Evolutionary conservation across 2,113 vertebrate species (phyloP), one percentile per base, ranked within the genome.

Genomic region (Grammomys dolichurus): DNA sequence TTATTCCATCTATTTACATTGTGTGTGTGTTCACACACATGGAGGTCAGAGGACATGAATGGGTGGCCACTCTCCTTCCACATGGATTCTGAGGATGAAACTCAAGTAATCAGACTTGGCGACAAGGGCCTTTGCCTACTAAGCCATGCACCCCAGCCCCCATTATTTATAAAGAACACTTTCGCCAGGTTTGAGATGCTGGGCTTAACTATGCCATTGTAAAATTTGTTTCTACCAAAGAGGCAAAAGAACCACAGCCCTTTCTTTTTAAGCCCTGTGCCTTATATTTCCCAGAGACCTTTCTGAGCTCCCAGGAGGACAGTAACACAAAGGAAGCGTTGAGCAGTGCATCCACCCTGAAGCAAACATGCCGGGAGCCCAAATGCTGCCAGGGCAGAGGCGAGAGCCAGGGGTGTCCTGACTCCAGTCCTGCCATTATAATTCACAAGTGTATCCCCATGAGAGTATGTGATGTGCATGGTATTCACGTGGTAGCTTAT

Each of bases 301-400:
- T 81, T 63, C 88, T 85, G 85, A 88, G 65, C 40, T 88, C 65
- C 81, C 76, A 81, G 54, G 70, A 86, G 95, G 85, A 96, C 6
- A 58, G 63, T 60, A 69, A 10, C 8, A 40, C 4, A 60, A 90
- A 82, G 11, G 26, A 46, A 1, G n/a, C 36, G 13, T 31, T 14
- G 58, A 73, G 28, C 8, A 28, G 33, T 0, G 13, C 1, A 11
- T 63, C 58, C 76, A 72, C 11, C 51, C 7, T 2, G 12, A 26
- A 43, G 19, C 40, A 51, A 54, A 28, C 0, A 7, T 43, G 6
- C 26, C n/a, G 48, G 40, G 20, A 40, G 19, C 8, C 12, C 28
- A 56, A 56, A 16, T 19, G 28, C 22, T 6, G 12, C 1, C 24
- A 1, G 65, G 22, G 11, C 46, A 0, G 67, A 0, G 2, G 56